Evolutionary conservation across 2,797 vertebrate species (phyloP), one percentile per base, ranked within the genome.

Genomic region (Cichlasoma orientale): DNA sequence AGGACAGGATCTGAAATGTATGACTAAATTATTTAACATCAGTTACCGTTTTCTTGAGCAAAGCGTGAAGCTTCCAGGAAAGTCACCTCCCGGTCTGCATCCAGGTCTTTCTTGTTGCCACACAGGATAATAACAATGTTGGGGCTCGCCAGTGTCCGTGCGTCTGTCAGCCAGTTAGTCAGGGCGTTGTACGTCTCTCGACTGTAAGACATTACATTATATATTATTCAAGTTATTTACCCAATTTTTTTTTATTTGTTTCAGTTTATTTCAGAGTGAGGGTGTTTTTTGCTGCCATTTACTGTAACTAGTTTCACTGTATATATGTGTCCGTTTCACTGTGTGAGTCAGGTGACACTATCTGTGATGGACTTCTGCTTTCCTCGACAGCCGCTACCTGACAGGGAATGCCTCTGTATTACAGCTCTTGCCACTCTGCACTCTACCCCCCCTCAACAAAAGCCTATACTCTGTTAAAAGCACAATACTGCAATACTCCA

Each of bases 31-130:
- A 56, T 18, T 41, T 3, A 7, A 29, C 5, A 27, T n/a, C 5
- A 31, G 23, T 70, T 92, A 98, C 97, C 97, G 0, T 98, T 98
- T 93, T 98, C 97, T 87, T 98, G 97, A 74, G 97, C 97, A n/a
- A 98, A 98, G 73, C 97, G 97, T 0, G 97, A 98, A 0, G 97
- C 97, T 86, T 98, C 97, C 72, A 98, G 89, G 91, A 98, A 98
- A 19, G 97, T 98, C 92, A 98, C 97, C 89, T 98, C 97, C 3
- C 97, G 94, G 82, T 98, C 97, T 0, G 96, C 96, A 1, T 98
- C 97, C 93, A 98, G 89, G 88, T 98, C 97, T 85, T 97, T 98
- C 95, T 98, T 98, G 89, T 98, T 98, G 44, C 97, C 97, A 4
- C 97, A 98, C 69, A 98, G 94, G 87, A 98, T 98, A 72, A 98